phyloP scores from a whole-genome alignment of 1,140 invertebrate genomes.

The Bilobella aurantiaca region DNA sequence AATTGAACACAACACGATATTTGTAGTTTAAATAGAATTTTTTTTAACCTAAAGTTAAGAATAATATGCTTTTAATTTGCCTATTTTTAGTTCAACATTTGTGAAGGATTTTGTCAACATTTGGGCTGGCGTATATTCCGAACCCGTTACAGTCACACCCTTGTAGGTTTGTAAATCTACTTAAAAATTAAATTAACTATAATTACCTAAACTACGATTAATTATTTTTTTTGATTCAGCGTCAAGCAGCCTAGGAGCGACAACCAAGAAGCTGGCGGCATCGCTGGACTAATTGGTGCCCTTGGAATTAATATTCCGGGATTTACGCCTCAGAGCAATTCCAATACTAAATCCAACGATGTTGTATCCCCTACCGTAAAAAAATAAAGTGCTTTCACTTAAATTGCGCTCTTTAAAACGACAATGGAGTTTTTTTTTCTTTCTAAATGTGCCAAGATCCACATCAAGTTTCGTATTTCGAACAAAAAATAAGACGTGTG shows the following conservation, averaged over 20 bases:
- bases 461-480: no score
- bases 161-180: no score
- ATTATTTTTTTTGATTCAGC: background rate
- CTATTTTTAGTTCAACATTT: constrained; percentile 10
- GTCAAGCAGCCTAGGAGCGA: background rate
- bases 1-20: background rate
- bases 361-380: background rate
- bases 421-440: no score
- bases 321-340: background rate
- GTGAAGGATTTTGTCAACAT: constrained; percentile 14
- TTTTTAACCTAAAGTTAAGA: no score
- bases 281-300: background rate
- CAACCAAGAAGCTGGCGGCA: background rate
- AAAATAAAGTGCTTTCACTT: no score
- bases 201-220: no score
- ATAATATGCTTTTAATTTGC: background rate
- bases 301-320: background rate
- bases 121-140: constrained; percentile 8
- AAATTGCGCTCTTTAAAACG: no score
- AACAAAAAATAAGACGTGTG: no score
- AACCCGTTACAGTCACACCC: constrained; percentile 12
- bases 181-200: no score
- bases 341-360: background rate
- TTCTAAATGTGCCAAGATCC: no score
- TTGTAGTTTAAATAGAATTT: background rate